These are phyloP conservation scores for Columbina picui DNA, from an alignment of 2,113 vertebrate genomes.

Conservation along the genomic window DNA sequence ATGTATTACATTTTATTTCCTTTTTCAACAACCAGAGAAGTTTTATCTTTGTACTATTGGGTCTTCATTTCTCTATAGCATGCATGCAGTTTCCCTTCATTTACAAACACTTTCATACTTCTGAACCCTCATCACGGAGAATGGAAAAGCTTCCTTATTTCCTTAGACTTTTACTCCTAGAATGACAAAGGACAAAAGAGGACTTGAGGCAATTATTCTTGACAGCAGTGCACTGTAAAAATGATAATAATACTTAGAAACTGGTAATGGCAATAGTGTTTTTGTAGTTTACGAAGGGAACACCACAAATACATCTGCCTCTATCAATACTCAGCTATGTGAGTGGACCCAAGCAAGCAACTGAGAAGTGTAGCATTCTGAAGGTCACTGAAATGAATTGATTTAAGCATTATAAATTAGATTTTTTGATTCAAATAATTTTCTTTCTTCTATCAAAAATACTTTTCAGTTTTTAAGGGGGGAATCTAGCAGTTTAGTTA, in stretches of 20 bases:
- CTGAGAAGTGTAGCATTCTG: not conserved
- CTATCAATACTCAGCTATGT: not conserved
- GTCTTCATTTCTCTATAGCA: not conserved
- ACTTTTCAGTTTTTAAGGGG: not conserved
- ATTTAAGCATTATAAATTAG: not conserved
- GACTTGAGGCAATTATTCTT: not conserved
- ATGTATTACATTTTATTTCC: not conserved
- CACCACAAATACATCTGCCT: not conserved
- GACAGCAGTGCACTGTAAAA: not conserved
- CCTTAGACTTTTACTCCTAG: not conserved
- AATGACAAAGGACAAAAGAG: not conserved
- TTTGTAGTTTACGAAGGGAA: not conserved
- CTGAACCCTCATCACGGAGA: not conserved
- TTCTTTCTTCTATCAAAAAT: not conserved
- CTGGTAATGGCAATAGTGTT: not conserved
- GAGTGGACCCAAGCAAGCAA: not conserved
- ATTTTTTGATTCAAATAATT: not conserved
- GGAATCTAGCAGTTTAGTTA: not conserved
- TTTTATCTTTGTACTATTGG: not conserved
- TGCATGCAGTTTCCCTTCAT: not conserved
- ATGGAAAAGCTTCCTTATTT: not conserved
- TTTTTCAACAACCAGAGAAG: not conserved
- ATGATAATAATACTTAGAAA: not conserved
- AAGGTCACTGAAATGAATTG: not conserved
- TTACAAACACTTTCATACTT: not conserved